Percentiles rank a stretch among this genome's conserved stretches.
phyloP scores from a whole-genome alignment of 2,888 invertebrate genomes.

The Opisthograptis luteolata region DNA sequence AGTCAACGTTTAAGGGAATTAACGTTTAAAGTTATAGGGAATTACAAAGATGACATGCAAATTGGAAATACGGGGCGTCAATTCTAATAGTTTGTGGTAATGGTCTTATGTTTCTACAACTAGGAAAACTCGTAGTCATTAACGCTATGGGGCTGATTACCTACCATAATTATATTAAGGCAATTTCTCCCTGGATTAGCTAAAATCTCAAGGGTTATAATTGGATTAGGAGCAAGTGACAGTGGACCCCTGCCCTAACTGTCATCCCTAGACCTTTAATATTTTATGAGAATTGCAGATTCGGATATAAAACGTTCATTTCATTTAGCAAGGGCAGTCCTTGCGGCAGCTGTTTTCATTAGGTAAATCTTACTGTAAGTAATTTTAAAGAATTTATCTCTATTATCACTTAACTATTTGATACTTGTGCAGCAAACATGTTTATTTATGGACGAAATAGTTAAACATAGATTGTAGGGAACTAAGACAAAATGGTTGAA shows the following conservation, averaged over 20 bases:
- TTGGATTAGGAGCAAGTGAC: slow-evolving; percentile 48
- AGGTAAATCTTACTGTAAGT: slow-evolving; percentile 38
- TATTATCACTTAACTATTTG: too few species aligned
- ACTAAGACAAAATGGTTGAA: too few species aligned
- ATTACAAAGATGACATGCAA: background rate
- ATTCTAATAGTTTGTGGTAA: background rate
- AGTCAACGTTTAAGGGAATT: too few species aligned
- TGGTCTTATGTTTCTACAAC: background rate
- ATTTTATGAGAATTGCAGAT: slow-evolving; percentile 45
- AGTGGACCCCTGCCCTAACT: slow-evolving; percentile 31
- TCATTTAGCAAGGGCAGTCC: slow-evolving; percentile 41
- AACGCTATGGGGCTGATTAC: slow-evolving; percentile 16
- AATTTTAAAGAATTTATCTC: slow-evolving; percentile 9
- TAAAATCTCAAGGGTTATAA: slow-evolving; percentile 53
- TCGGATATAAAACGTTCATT: slow-evolving; percentile 41
- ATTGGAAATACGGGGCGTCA: background rate
- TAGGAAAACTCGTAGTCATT: slow-evolving; percentile 10
- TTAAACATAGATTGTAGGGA: too few species aligned
- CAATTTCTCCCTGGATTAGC: slow-evolving; percentile 38
- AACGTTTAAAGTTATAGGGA: too few species aligned
- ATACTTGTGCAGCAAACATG: background rate
- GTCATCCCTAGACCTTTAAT: slow-evolving; percentile 42
- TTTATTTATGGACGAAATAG: background rate
- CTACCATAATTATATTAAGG: slow-evolving; percentile 33
- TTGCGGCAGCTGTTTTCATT: slow-evolving; percentile 30